Evolutionary conservation across 2,888 invertebrate species (phyloP), one percentile per base, ranked within the genome.

Genomic region (Carpatolechia fugitivella): DNA sequence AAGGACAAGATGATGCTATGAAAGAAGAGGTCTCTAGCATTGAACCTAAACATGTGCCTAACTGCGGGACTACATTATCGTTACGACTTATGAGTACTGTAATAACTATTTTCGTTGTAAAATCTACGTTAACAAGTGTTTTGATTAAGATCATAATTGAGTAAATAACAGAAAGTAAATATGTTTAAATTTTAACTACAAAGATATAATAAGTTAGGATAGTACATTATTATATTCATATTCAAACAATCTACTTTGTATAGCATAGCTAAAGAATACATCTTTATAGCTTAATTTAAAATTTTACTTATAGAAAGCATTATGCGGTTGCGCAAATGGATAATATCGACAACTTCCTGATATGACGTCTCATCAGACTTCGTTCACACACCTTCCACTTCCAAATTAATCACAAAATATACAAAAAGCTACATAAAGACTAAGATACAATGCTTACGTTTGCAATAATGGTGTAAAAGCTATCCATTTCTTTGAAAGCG

Each of bases 21-120:
- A 18, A 18, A 33, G 35, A 33, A 13, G 10, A 35, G 5, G 33
- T 41, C 16, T 16, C 49, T 14, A n/a, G 33, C 24, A n/a, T 18
- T 49, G 41, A 40, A 48, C 31, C 10, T 33, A 35, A 20, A 46
- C 13, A n/a, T 30, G 54, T 35, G 35, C 29, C 41, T 18, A 29
- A 41, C 33, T 41, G 30, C 33, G 24, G 67, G 66, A 72, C 50
- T 78, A 76, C 67, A 66, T 66, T 72, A 24, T 24, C 24, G 71
- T 68, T 79, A 80, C 71, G 65, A 66, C 73, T 78, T 50, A 70
- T 69, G 61, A 64, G 54, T 64, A 66, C 48, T 49, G 40, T 63
- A 63, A 79, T 78, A 78, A 68, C 75, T 81, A 80, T 76, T 79
- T 87, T 87, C 86, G 86, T 87, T 87, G 86, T 86, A 86, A 84